Conservation (phyloP, 2,113 vertebrate species). For the Trachemys scripta region DNA sequence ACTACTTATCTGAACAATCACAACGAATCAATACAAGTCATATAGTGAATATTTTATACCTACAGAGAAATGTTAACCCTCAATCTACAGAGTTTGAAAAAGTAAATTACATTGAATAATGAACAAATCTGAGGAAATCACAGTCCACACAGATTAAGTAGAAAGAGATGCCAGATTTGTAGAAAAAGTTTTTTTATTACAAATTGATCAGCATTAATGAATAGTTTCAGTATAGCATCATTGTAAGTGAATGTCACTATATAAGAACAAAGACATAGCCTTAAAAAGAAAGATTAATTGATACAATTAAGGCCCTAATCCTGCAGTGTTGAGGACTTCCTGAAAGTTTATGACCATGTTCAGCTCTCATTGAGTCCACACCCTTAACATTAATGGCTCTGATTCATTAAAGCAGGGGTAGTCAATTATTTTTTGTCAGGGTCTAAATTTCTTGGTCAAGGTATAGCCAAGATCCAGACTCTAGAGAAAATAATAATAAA, state of each 20-base stretch:
- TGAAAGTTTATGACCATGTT: background rate
- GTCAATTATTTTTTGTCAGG: no score
- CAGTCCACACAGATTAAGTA: background rate
- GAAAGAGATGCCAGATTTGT: background rate
- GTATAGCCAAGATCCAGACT: no score
- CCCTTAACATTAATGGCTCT: background rate
- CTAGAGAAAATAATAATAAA: no score
- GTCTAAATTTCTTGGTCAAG: no score
- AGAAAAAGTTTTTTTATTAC: background rate
- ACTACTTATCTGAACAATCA: background rate
- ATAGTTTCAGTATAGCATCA: background rate
- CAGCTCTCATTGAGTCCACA: background rate
- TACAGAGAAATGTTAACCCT: background rate
- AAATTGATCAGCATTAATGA: background rate
- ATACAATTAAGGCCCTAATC: background rate
- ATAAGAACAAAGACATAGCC: background rate
- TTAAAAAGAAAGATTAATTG: background rate
- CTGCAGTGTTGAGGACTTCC: background rate
- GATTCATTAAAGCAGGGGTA: background rate
- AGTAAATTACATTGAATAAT: background rate
- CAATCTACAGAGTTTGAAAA: background rate
- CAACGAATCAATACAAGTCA: background rate
- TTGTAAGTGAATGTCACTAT: background rate
- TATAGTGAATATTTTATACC: background rate
- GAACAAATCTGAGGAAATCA: background rate